phyloP scores from a whole-genome alignment of 2,797 vertebrate species.

The Chaetodon trifasciatus region DNA sequence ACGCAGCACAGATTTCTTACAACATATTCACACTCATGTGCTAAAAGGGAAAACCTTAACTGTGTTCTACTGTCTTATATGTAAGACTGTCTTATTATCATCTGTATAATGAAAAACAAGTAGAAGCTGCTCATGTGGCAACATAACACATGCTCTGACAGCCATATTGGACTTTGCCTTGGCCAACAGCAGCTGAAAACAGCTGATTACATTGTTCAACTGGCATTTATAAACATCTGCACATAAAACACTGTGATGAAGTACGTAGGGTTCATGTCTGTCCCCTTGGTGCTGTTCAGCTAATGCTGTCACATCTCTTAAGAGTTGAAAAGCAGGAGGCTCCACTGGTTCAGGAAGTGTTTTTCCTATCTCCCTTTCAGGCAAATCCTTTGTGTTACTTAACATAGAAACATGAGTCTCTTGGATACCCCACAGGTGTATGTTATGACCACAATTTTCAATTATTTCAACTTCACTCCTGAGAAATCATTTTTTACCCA shows the following conservation, averaged over 20 bases:
- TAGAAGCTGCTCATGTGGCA: background rate
- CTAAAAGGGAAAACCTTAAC: background rate
- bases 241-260: background rate
- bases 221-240: background rate
- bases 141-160: background rate
- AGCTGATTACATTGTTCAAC: conserved; percentile 8
- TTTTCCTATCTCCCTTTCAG: background rate
- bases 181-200: conserved; percentile 1
- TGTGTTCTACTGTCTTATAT: background rate
- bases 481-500: too few relatives aligned
- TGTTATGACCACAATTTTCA: too few relatives aligned
- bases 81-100: background rate
- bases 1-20: background rate
- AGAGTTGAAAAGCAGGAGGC: background rate
- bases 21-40: background rate
- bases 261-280: background rate
- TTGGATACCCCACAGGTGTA: too few relatives aligned
- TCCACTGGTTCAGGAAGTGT: too few relatives aligned
- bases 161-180: background rate
- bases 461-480: too few relatives aligned
- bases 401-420: too few relatives aligned
- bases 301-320: conserved; percentile 1
- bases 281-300: background rate
- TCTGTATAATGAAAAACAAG: background rate
- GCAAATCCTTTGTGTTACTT: too few relatives aligned